phyloP scores from a whole-genome alignment of 2,797 vertebrate species.

The Sarcoramphus papa region DNA sequence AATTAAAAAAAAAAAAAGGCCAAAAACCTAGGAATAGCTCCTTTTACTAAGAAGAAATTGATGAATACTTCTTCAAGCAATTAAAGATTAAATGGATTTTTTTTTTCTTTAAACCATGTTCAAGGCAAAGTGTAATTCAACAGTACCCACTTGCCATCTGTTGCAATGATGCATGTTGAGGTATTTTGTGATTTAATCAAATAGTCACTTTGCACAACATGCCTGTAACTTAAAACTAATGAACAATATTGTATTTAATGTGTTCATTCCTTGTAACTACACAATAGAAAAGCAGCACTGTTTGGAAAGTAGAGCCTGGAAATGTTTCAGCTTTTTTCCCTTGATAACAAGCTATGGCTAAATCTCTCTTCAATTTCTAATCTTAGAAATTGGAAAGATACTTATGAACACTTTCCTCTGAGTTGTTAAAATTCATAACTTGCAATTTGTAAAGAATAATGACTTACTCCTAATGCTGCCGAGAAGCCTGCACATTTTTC shows the following conservation, averaged over 20 bases:
- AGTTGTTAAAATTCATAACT: constrained; percentile 23
- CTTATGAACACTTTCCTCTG: not conserved
- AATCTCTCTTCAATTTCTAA: not conserved
- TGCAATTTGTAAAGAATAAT: not conserved
- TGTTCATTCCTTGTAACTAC: not conserved
- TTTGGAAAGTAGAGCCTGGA: not conserved
- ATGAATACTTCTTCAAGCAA: not conserved
- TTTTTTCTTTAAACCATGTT: not conserved
- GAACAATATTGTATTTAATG: not conserved
- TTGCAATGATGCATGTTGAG: not conserved
- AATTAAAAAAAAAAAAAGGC: too few species aligned
- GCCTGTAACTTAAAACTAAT: not conserved
- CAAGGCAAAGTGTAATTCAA: not conserved
- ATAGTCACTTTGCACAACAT: not conserved
- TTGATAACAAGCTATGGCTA: not conserved
- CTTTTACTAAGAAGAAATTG: not conserved
- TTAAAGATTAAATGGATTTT: not conserved
- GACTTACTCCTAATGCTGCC: not conserved
- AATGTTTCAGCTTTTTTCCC: not conserved
- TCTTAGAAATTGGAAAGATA: not conserved
- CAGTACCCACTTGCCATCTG: not conserved
- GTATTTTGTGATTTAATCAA: not conserved
- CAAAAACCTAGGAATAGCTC: not conserved
- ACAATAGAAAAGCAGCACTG: not conserved
- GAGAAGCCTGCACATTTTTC: not conserved